A percentile compares a stretch with the other conserved stretches of the same genome.
Conservation (phyloP, 2,113 vertebrate genomes). For the Forbesichthys agassizii region DNA sequence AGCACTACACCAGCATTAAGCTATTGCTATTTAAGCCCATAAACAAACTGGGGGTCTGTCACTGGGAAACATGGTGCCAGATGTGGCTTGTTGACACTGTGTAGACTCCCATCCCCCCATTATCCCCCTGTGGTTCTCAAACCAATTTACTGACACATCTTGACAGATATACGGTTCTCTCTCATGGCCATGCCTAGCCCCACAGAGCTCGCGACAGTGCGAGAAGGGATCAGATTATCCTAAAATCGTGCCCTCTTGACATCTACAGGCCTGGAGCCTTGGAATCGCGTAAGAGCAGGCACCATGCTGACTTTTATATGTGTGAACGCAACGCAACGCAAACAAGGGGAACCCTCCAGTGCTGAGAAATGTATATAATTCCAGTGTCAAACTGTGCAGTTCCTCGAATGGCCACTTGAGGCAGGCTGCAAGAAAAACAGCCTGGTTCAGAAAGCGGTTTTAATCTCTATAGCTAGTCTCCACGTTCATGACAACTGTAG, state of each 20-base stretch:
- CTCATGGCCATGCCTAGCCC: constrained; percentile 23
- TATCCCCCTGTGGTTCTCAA: constrained; percentile 23
- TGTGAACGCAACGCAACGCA: constrained; percentile 1
- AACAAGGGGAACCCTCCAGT: too few relatives aligned
- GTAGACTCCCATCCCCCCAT: constrained; percentile 14
- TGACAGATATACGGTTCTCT: constrained; percentile 35
- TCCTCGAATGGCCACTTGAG: too few relatives aligned
- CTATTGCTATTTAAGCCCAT: constrained; percentile 11
- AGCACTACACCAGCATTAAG: neutral
- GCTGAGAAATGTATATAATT: too few relatives aligned
- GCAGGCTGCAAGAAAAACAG: too few relatives aligned
- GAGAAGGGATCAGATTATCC: constrained; percentile 46
- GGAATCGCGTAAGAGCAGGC: neutral
- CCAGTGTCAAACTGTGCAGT: too few relatives aligned
- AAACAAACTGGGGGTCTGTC: constrained; percentile 10
- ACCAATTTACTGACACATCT: constrained; percentile 43
- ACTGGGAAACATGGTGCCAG: constrained; percentile 27
- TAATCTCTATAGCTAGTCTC: too few relatives aligned
- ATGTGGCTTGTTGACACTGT: constrained; percentile 33
- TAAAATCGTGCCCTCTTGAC: constrained; percentile 33
- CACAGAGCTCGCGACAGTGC: constrained; percentile 27
- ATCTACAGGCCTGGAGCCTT: constrained; percentile 18
- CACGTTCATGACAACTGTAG: constrained; percentile 1
- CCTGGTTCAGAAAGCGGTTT: too few relatives aligned
- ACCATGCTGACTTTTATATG: constrained; percentile 3